Percentiles rank a stretch among this genome's conserved stretches.
Conservation (phyloP, 1,140 invertebrate species). For the Homarus americanus region DNA sequence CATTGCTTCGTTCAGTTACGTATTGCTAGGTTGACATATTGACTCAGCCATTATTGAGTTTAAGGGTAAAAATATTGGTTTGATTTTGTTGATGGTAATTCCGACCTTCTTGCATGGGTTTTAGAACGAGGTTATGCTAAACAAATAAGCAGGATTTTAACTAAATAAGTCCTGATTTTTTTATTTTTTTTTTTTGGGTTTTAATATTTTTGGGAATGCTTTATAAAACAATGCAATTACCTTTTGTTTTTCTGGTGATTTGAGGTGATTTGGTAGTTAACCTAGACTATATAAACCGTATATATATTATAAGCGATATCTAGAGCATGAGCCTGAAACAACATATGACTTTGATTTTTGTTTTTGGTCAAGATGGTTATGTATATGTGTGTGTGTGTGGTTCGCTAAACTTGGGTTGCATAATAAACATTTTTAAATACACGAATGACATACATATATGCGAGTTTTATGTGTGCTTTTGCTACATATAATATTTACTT, state of each 20-base stretch:
- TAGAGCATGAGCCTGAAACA: neutral
- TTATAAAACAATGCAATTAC: neutral
- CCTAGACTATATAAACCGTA: neutral
- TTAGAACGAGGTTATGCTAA: neutral
- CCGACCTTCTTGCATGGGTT: neutral
- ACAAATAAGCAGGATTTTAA: neutral
- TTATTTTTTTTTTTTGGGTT: too few species aligned
- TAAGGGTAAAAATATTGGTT: neutral
- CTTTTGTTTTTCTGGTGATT: neutral
- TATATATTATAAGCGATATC: neutral
- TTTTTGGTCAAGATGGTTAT: neutral
- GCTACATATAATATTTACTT: neutral
- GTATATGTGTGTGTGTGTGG: too few species aligned
- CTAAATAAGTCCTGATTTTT: neutral
- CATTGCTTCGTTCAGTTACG: too few species aligned
- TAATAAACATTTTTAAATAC: neutral
- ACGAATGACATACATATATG: neutral
- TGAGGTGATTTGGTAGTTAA: neutral
- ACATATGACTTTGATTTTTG: neutral
- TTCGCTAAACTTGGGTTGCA: neutral
- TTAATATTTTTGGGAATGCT: constrained; percentile 11
- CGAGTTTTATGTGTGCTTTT: neutral
- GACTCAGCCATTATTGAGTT: too few species aligned
- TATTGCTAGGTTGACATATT: too few species aligned
- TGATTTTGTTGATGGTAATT: neutral